A percentile compares a stretch with the other conserved stretches of the same genome.
phyloP scores from a whole-genome alignment of 2,113 vertebrate genomes.

The Erythrocercus mccallii region DNA sequence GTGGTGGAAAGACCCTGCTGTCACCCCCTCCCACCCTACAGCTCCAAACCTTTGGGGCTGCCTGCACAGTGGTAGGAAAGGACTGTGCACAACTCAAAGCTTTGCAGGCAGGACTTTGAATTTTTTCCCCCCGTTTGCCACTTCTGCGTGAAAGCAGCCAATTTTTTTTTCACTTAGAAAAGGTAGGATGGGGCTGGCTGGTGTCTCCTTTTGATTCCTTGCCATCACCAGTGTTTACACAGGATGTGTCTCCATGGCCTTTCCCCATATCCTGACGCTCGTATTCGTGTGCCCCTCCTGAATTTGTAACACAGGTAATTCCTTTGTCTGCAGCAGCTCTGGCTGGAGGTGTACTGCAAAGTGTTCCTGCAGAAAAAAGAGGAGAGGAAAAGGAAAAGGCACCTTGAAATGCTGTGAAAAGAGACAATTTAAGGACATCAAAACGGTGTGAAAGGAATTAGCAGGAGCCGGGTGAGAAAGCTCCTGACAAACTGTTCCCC shows the following conservation, averaged over 20 bases:
- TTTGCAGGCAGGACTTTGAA: not conserved
- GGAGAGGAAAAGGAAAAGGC: not conserved
- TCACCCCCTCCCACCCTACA: not conserved
- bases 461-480: not conserved
- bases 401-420: not conserved
- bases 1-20: not conserved
- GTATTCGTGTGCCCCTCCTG: not conserved
- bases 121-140: rapidly evolving
- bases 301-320: not conserved
- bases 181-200: not conserved
- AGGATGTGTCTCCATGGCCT: not conserved
- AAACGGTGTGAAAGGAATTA: not conserved
- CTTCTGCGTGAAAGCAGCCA: not conserved
- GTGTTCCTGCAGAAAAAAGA: not conserved
- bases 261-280: not conserved
- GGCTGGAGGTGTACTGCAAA: not conserved
- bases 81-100: not conserved
- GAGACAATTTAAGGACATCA: not conserved
- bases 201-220: not conserved
- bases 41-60: not conserved
- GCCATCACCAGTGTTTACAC: not conserved
- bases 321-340: not conserved
- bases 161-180: not conserved
- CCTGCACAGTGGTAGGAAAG: not conserved
- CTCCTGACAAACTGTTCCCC: not conserved